Evolutionary conservation across 2,797 vertebrate genomes (phyloP).

Genomic region (Esox masquinongy): DNA sequence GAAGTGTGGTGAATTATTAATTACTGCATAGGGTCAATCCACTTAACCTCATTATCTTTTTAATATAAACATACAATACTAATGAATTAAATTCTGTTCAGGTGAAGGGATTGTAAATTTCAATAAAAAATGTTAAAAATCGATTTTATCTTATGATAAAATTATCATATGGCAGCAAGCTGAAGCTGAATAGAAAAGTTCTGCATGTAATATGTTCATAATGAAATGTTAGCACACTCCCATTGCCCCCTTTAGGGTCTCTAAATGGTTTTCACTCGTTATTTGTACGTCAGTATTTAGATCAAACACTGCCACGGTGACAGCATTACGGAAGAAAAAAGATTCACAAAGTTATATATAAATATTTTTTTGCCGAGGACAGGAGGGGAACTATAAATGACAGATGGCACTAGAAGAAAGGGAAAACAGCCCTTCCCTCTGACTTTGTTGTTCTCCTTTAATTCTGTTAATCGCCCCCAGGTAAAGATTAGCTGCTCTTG

Average conservation of each 20-base stretch:
- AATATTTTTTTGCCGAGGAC: slow-evolving; percentile 20
- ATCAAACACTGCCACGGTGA: slow-evolving; percentile 19
- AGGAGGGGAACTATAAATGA: slow-evolving; percentile 61
- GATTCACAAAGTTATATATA: slow-evolving; percentile 43
- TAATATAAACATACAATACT: no score
- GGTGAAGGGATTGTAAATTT: no score
- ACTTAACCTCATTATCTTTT: no score
- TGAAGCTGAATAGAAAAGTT: no score
- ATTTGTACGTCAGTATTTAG: slow-evolving; percentile 26
- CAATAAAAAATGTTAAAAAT: no score
- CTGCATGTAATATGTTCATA: no score
- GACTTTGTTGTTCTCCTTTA: slow-evolving; percentile 87
- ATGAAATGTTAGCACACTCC: no score
- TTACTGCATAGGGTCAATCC: not conserved
- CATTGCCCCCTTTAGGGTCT: no score
- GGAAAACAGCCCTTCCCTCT: slow-evolving; percentile 64
- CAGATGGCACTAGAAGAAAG: slow-evolving; percentile 67
- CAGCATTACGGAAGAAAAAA: slow-evolving; percentile 21
- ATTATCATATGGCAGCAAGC: no score
- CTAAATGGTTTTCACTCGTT: slow-evolving; percentile 4
- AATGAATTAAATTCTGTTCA: no score
- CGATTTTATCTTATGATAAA: no score
- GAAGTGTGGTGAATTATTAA: not conserved
- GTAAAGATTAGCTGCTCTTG: slow-evolving; percentile 98
- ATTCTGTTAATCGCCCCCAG: slow-evolving; percentile 94